phyloP scores from a whole-genome alignment of 2,888 invertebrate species.

The Lithophane leautieri region DNA sequence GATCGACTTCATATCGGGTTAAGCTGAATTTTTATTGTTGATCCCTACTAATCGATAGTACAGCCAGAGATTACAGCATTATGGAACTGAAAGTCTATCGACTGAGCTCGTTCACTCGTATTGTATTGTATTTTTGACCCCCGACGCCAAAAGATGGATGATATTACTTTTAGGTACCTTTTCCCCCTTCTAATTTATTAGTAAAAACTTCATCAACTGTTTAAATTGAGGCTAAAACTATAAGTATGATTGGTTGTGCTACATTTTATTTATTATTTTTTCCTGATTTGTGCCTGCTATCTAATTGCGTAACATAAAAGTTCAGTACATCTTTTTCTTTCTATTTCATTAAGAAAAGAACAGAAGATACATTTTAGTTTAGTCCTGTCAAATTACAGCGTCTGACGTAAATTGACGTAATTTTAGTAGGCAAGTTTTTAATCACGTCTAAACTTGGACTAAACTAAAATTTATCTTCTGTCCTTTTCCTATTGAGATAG shows the following conservation, averaged over 20 bases:
- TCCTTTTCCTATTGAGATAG: too few species aligned
- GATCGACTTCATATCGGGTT: not conserved
- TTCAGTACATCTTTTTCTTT: too few species aligned
- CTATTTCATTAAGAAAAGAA: too few species aligned
- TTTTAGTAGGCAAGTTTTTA: too few species aligned
- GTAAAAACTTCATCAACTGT: not conserved
- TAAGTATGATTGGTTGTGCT: not conserved
- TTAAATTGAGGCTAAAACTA: constrained; percentile 21
- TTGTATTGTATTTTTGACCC: constrained; percentile 1
- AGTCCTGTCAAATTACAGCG: too few species aligned
- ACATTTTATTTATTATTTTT: not conserved
- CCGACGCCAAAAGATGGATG: constrained; percentile 17
- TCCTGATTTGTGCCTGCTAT: not conserved
- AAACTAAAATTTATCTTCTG: too few species aligned
- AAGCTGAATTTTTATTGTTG: constrained; percentile 7
- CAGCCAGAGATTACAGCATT: not conserved
- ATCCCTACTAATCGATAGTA: constrained; percentile 1
- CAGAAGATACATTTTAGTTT: too few species aligned
- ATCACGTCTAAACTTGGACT: too few species aligned
- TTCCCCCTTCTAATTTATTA: constrained; percentile 11
- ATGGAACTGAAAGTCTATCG: not conserved
- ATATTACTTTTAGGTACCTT: constrained; percentile 1
- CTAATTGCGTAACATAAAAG: too few species aligned
- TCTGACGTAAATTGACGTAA: too few species aligned
- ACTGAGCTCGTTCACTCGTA: constrained; percentile 6